A percentile compares a stretch with the other conserved stretches of the same genome.
phyloP scores from a whole-genome alignment of 2,888 invertebrate genomes.

The Drosophila quinaria region DNA sequence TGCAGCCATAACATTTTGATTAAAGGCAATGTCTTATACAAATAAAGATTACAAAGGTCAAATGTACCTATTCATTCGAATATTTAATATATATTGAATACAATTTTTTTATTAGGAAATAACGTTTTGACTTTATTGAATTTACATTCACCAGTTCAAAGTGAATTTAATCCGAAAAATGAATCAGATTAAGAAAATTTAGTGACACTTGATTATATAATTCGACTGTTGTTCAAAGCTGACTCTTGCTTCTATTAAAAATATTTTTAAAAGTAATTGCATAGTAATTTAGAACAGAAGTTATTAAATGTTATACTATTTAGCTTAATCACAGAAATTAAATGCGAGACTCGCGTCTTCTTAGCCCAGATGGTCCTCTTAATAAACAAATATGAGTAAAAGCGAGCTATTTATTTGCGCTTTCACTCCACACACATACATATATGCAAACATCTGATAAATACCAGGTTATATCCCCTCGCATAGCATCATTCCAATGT shows the following conservation, averaged over 20 bases:
- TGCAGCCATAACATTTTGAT: background rate
- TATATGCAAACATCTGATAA: conserved; percentile 3
- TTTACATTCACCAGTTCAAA: too few relatives aligned
- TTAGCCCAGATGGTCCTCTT: conserved; percentile 2
- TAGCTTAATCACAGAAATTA: background rate
- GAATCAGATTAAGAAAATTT: too few relatives aligned
- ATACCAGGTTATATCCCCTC: conserved; percentile 7
- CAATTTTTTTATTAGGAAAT: too few relatives aligned
- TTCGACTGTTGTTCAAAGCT: background rate
- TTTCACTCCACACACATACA: background rate
- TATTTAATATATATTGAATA: too few relatives aligned
- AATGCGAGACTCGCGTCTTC: background rate
- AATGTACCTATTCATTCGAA: too few relatives aligned
- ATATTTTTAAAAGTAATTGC: too few relatives aligned
- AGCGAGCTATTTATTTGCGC: conserved; percentile 13
- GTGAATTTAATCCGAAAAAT: too few relatives aligned
- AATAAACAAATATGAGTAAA: conserved; percentile 18
- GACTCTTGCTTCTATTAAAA: background rate
- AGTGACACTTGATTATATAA: too few relatives aligned
- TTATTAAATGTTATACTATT: background rate
- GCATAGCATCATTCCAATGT: conserved; percentile 4
- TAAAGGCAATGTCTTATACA: too few relatives aligned
- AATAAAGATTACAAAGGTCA: too few relatives aligned
- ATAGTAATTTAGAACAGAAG: background rate
- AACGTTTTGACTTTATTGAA: too few relatives aligned